Conservation (phyloP, 2,113 vertebrate genomes). For the Ploceus nigricollis region DNA sequence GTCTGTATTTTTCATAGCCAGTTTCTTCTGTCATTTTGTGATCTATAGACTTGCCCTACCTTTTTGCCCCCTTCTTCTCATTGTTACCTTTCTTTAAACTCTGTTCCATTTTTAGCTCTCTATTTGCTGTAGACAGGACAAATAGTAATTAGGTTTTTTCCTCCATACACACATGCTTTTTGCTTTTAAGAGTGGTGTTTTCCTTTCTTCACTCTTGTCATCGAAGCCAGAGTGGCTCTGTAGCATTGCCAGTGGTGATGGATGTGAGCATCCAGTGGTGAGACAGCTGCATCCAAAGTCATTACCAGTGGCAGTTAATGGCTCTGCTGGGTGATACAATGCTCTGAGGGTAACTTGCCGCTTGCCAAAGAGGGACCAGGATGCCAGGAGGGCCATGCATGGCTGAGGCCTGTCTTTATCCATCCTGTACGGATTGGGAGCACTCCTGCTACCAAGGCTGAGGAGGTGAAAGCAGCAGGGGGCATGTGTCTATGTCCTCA, state of each 20-base stretch:
- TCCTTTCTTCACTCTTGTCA: background rate
- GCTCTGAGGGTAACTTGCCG: background rate
- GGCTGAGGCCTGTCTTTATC: no score
- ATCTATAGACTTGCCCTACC: background rate
- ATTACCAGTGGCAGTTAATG: background rate
- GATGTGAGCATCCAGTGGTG: rapidly evolving
- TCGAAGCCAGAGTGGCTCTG: background rate
- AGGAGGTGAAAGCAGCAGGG: background rate
- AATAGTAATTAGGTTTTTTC: background rate
- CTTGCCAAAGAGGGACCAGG: background rate
- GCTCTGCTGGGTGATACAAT: background rate
- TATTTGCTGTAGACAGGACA: background rate
- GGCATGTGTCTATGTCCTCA: no score
- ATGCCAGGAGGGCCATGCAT: rapidly evolving
- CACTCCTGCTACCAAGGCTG: background rate
- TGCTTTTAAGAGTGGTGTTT: background rate
- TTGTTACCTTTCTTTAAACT: background rate
- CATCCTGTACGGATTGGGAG: background rate
- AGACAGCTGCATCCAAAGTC: background rate
- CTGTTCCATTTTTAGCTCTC: background rate
- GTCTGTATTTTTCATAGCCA: background rate
- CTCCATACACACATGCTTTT: background rate
- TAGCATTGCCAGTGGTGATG: background rate
- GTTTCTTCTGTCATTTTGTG: background rate
- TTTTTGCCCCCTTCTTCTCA: background rate